Base-by-base conservation (phyloP, 2,113 vertebrate genomes). In the Pyrgilauda ruficollis region DNA sequence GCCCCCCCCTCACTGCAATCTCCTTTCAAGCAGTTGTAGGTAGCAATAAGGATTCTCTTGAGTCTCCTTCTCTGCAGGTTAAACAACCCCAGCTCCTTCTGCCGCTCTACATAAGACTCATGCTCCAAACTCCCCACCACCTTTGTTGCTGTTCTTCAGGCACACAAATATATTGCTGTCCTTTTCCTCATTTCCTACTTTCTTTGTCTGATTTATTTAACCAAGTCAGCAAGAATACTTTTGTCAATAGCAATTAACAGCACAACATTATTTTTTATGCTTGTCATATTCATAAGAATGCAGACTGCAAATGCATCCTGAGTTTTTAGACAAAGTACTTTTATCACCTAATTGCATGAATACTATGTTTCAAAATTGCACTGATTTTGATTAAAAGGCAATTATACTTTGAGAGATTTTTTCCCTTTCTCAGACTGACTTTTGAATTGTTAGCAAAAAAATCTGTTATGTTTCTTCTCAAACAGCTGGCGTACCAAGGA, bases 1-100 rank as follows among this genome's bases (percentile, higher is more conserved):
- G 16, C 7, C 5, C 3, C 17, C 6, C 17, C 2, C 4, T 43
- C 4, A 4, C 11, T n/a, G 21, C 19, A 55, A 4, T 20, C 22
- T 59, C 18, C 15, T 55, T 70, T 66, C 27, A 61, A 15, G 10
- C 16, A 31, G 20, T 14, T 77, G 10, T 39, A 35, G 17, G 21
- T 21, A n/a, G 4, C 1, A 5, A 21, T 18, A 62, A 77, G 17
- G 6, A 33, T 7, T 53, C 15, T 9, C 11, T 8, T 28, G 16
- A 41, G 21, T 16, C 22, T 78, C 6, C 9, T 63, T 41, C 62
- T 33, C 28, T 68, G 28, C 37, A 22, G 2, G 10, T 13, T 47
- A 41, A 74, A 30, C 18, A 50, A 6, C 1, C 1, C 4, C 28
- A 61, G 10, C 17, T 73, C 10, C 37, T 13, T 52, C 26, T 50